Percentiles rank a stretch among this genome's conserved stretches.
These are phyloP conservation scores for Pseudomyrmex concolor DNA, from an alignment of 1,140 invertebrate genomes.

Conservation along the genomic window DNA sequence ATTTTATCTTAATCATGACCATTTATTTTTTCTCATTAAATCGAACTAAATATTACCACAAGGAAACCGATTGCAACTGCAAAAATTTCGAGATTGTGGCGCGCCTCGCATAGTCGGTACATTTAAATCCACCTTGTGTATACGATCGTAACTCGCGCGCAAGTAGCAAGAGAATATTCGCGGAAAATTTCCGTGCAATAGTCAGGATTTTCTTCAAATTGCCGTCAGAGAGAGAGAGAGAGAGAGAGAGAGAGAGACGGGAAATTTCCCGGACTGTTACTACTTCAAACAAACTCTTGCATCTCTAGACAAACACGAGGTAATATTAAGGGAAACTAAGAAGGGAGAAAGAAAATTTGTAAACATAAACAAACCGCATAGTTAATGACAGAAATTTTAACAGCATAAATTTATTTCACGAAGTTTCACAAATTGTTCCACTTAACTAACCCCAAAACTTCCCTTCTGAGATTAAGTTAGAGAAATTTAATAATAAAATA, in stretches of 20 bases:
- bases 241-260: slow-evolving; percentile 24
- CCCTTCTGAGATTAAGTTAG: too few species aligned
- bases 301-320: slow-evolving; percentile 11
- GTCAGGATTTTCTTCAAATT: slow-evolving; percentile 52
- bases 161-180: slow-evolving; percentile 28
- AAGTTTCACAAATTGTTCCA: not conserved
- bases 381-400: not conserved
- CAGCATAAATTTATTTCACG: not conserved
- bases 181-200: slow-evolving; percentile 39
- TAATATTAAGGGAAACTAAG: not conserved
- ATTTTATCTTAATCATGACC: not conserved
- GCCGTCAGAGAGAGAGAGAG: slow-evolving; percentile 23
- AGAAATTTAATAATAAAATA: too few species aligned
- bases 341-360: slow-evolving; percentile 4
- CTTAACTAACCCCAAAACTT: not conserved
- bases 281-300: slow-evolving; percentile 10
- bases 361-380: not conserved
- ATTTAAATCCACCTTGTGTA: slow-evolving; percentile 29
- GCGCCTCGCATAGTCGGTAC: not conserved
- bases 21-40: slow-evolving; percentile 18
- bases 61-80: slow-evolving; percentile 8
- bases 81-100: slow-evolving; percentile 51
- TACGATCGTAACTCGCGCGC: slow-evolving; percentile 2
- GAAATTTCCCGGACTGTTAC: slow-evolving; percentile 20
- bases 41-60: slow-evolving; percentile 11